Percentiles rank a stretch among this genome's conserved stretches.
These are phyloP conservation scores for Urocitellus parryii DNA, from an alignment of 2,113 vertebrate species.

Conservation along the genomic window DNA sequence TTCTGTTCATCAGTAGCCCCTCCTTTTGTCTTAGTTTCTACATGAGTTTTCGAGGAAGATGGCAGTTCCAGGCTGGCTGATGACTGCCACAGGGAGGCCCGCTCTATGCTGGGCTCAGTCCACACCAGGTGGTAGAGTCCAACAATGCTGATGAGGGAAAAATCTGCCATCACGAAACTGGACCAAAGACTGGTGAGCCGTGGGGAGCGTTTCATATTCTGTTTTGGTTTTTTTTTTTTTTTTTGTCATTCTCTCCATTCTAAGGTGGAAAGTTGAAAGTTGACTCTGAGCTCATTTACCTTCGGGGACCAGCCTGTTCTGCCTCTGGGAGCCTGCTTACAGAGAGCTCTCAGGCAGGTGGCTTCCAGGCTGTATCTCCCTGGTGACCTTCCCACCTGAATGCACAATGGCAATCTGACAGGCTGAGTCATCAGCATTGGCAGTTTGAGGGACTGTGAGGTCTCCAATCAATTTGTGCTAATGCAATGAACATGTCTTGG, in stretches of 20 bases:
- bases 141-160: conserved; percentile 88
- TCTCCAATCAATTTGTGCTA: background rate
- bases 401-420: background rate
- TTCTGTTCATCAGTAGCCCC: background rate
- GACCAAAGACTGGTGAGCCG: conserved; percentile 88
- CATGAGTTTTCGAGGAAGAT: conserved; percentile 87
- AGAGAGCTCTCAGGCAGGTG: background rate
- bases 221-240: no score
- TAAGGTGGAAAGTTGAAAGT: background rate
- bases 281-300: background rate
- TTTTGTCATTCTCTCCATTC: background rate
- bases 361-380: background rate
- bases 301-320: background rate
- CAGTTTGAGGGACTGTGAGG: background rate
- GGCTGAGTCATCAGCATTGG: background rate
- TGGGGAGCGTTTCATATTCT: conserved; percentile 4
- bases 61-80: conserved; percentile 82
- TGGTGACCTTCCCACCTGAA: background rate
- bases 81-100: conserved; percentile 88
- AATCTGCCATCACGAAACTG: conserved; percentile 86
- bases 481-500: background rate
- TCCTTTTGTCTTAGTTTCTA: conserved; percentile 80
- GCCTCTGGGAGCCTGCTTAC: background rate
- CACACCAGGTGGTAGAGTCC: no score
- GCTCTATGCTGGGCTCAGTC: conserved; percentile 88